Evolutionary conservation across 92 coral and sea anemone species (phyloP).

Genomic region (Epizoanthus rinbou): DNA sequence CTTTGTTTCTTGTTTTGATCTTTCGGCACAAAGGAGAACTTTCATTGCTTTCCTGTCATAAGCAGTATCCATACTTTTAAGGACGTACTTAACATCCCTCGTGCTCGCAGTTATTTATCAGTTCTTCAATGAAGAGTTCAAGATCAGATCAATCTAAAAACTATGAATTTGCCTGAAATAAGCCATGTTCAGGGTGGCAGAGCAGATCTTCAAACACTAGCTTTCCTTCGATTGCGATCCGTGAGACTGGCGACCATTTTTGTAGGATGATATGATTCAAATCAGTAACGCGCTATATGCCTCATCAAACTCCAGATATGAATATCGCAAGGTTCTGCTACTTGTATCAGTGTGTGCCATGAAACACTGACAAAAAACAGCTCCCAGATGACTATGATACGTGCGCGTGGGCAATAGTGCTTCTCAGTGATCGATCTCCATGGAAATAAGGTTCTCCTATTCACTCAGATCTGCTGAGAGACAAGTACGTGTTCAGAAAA

Average conservation of each 20-base stretch:
- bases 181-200: conserved; percentile 7
- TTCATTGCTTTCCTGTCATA: conserved; percentile 48
- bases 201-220: conserved; percentile 3
- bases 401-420: conserved; percentile 26
- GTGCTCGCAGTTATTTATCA: conserved; percentile 11
- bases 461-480: not conserved
- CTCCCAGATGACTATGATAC: conserved; percentile 41
- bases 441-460: not conserved
- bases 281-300: conserved; percentile 33
- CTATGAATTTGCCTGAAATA: conserved; percentile 13
- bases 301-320: conserved; percentile 47
- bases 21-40: conserved; percentile 40
- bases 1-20: conserved; percentile 33
- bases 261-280: conserved; percentile 24
- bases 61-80: conserved; percentile 46
- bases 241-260: not conserved
- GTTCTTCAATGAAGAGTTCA: conserved; percentile 3
- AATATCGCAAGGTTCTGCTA: conserved; percentile 30
- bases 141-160: conserved; percentile 9
- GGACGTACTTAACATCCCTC: conserved; percentile 27
- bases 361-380: conserved; percentile 35
- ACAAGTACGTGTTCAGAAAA: not conserved
- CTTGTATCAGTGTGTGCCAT: conserved; percentile 46
- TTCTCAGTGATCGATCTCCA: not conserved
- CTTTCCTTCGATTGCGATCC: conserved; percentile 21